Percentiles rank a stretch among this genome's conserved stretches.
These are phyloP conservation scores for Misgurnus anguillicaudatus DNA, from an alignment of 2,113 vertebrate genomes.

Conservation along the genomic window DNA sequence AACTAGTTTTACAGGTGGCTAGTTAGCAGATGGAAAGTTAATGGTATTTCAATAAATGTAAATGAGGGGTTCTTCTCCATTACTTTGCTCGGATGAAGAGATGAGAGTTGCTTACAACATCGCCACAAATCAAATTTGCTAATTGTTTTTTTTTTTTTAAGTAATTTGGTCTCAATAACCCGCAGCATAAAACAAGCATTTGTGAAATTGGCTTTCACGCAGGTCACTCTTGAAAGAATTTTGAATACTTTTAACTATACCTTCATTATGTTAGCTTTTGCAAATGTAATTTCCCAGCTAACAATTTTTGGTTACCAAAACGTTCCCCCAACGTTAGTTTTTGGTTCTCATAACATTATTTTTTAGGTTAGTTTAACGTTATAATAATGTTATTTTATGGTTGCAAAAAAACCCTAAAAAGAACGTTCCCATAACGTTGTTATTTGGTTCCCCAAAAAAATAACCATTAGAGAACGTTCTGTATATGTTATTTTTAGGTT, in stretches of 20 bases:
- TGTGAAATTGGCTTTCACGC: constrained; percentile 4
- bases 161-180: constrained; percentile 34
- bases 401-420: no score
- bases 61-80: constrained; percentile 62
- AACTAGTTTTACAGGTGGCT: constrained; percentile 78
- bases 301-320: no score
- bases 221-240: constrained; percentile 27
- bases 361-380: no score
- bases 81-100: constrained; percentile 61
- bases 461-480: no score
- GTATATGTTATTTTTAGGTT: no score
- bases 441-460: no score
- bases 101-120: constrained; percentile 48
- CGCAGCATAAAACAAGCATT: constrained; percentile 3
- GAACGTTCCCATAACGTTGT: no score
- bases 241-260: constrained; percentile 14
- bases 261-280: constrained; percentile 4
- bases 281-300: neutral
- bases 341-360: no score
- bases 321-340: no score
- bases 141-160: constrained; percentile 45
- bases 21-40: constrained; percentile 72
- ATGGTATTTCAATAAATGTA: constrained; percentile 73
- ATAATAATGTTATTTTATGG: no score
- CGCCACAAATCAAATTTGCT: constrained; percentile 48